Base-by-base conservation (phyloP, 2,113 vertebrate species). In the Prunella himalayana region DNA sequence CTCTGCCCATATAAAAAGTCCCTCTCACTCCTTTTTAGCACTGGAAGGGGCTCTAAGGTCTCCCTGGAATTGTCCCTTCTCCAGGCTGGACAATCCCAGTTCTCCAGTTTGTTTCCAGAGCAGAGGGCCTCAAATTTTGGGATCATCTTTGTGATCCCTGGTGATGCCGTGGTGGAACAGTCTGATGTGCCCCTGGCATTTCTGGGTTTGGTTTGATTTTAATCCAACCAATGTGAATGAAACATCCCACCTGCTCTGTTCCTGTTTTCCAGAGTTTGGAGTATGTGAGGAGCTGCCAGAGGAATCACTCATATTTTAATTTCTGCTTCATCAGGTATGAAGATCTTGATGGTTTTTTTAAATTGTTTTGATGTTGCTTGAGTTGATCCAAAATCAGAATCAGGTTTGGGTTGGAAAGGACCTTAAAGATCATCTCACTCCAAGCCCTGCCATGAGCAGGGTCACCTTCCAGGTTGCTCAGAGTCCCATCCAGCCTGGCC, bases 261-360 rank as follows among this genome's bases (percentile, higher is more conserved):
- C 56, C 45, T 76, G 0, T 84, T 82, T 94, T 82, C 24, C 71
- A 91, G 70, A 11, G 15, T 53, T 41, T 41, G 82, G 59, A 77
- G 21, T 17, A 20, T 57, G 41, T 87, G 66, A 95, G 59, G 28
- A 64, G 50, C 84, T 77, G 54, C 59, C 70, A 18, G 54, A 85
- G 45, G 37, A 69, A 42, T 82, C 59, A 22, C 16, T 76, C 15
- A 5, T 45, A 24, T 33, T 95, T 88, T 39, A 2, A 66, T 85
- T 91, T 66, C 45, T 82, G 33, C 71, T 69, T 53, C 19, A 10
- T 82, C 84, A 88, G 93, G 87, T 92, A 63, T 42, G 59, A 65
- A 73, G 39, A 18, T 57, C 28, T 75, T 25, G 47, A 17, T 14
- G 30, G 4, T 15, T 56, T 35, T n/a, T 60, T 50, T 15, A 0